A percentile compares a stretch with the other conserved stretches of the same genome.
These are phyloP conservation scores for Nylanderia fulva DNA, from an alignment of 1,140 invertebrate genomes.

Conservation along the genomic window DNA sequence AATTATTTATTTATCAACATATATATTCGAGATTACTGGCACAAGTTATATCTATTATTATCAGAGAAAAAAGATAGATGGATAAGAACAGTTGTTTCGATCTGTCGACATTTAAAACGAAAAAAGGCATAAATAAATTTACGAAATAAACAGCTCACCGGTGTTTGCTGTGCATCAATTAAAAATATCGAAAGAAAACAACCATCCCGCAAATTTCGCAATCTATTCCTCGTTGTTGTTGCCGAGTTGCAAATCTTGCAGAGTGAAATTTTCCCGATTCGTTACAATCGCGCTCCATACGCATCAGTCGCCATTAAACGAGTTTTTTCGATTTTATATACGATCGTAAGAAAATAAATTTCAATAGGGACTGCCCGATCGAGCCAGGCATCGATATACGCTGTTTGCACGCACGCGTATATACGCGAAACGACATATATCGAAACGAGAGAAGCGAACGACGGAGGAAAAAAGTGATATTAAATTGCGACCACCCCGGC, in stretches of 20 bases:
- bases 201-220: conserved; percentile 12
- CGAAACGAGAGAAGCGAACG: neutral
- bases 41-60: neutral
- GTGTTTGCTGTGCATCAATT: conserved; percentile 19
- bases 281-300: neutral
- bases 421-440: conserved; percentile 15
- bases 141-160: neutral
- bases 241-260: conserved; percentile 9
- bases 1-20: neutral
- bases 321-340: conserved; percentile 15
- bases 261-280: conserved; percentile 9
- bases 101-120: neutral
- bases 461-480: conserved; percentile 45
- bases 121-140: conserved; percentile 19
- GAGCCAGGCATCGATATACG: no score
- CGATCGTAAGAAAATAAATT: conserved; percentile 31
- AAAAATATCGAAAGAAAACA: conserved; percentile 29
- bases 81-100: neutral
- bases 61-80: neutral
- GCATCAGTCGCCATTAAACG: neutral
- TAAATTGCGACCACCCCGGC: conserved; percentile 67
- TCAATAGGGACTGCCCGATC: neutral
- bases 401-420: neutral
- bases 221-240: conserved; percentile 3
- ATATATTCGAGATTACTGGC: conserved; percentile 4